Base-by-base conservation (phyloP, 2,113 vertebrate genomes). In the Penelope pileata region DNA sequence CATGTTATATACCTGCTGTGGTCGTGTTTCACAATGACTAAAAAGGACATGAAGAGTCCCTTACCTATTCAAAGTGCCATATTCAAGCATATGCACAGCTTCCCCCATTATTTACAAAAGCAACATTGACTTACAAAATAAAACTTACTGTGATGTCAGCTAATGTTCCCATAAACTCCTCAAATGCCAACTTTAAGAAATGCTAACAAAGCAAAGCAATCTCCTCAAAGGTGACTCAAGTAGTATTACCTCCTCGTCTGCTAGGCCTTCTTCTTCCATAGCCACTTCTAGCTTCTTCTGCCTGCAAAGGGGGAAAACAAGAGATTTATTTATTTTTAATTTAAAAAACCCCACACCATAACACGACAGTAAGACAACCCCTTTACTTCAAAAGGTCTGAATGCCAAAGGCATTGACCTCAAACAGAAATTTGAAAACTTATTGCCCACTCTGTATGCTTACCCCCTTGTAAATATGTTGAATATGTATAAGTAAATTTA, bases 271-370 rank as follows among this genome's bases (percentile, higher is more conserved):
- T 40, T 99, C 98, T 45, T 99, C 99, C 99, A 99, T 99, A 86
- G 98, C 99, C 83, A 99, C 99, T 97, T 99, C 99, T 77, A 99
- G 97, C 94, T 99, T 99, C 97, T 99, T 99, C 97, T 99, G 99
- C 97, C 99, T 99, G 96, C n/a, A 92, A n/a, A 96, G 67, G 36
- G 43, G 32, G 96, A 45, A 94, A 83, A 74, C 36, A 93, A 81
- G 59, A 54, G 5, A 77, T 42, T 43, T 15, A 22, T 73, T 43
- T 50, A 32, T 58, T 56, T 86, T 12, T 6, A 40, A 45, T 48
- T 59, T 5, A n/a, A 64, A 82, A 83, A 34, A 6, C 50, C 18
- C 32, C 56, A 29, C 38, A 40, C 60, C 5, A 3, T 12, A 75
- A 72, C 30, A 36, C 29, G 54, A 69, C n/a, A 82, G 48, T 34